These are phyloP conservation scores for Argyrosomus regius DNA, from an alignment of 2,797 vertebrate genomes.

Conservation along the genomic window DNA sequence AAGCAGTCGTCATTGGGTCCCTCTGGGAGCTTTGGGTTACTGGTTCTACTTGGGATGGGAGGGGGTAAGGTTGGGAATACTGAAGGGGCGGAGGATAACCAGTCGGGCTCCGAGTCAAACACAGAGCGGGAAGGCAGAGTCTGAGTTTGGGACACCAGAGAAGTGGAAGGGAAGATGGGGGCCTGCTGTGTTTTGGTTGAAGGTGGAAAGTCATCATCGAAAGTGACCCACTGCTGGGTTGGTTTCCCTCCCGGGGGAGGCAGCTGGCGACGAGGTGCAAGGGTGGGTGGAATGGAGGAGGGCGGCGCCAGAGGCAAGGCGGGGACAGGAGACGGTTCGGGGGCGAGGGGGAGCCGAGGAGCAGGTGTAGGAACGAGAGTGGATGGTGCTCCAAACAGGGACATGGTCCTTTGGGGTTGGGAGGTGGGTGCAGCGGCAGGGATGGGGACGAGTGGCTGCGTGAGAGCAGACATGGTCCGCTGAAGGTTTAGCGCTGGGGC, in stretches of 20 bases:
- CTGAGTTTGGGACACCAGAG: conserved; percentile 67
- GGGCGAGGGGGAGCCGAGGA: conserved; percentile 41
- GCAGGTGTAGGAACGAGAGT: conserved; percentile 47
- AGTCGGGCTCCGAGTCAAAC: conserved; percentile 82
- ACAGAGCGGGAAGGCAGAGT: conserved; percentile 70
- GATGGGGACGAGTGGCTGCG: conserved; percentile 67
- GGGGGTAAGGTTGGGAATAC: conserved; percentile 84
- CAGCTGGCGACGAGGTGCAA: conserved; percentile 47
- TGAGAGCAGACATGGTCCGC: conserved; percentile 66
- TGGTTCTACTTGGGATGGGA: conserved; percentile 84
- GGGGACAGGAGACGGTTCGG: conserved; percentile 34
- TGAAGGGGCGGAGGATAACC: conserved; percentile 79
- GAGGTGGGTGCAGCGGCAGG: conserved; percentile 30
- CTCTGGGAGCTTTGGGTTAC: conserved; percentile 76
- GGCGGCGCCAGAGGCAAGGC: conserved; percentile 57
- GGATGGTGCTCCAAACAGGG: conserved; percentile 59
- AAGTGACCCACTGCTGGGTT: conserved; percentile 94
- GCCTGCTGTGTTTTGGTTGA: conserved; percentile 59
- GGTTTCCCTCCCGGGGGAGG: conserved; percentile 67
- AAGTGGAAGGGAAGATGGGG: conserved; percentile 53
- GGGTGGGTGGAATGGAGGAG: conserved; percentile 56
- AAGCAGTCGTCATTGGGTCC: conserved; percentile 76
- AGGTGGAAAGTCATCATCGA: conserved; percentile 87
- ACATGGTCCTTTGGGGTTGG: conserved; percentile 68
- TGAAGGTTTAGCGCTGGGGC: conserved; percentile 67